Percentiles rank a stretch among this genome's conserved stretches.
phyloP scores from a whole-genome alignment of 23 tunicate genomes.

The Halocynthia aurantium region DNA sequence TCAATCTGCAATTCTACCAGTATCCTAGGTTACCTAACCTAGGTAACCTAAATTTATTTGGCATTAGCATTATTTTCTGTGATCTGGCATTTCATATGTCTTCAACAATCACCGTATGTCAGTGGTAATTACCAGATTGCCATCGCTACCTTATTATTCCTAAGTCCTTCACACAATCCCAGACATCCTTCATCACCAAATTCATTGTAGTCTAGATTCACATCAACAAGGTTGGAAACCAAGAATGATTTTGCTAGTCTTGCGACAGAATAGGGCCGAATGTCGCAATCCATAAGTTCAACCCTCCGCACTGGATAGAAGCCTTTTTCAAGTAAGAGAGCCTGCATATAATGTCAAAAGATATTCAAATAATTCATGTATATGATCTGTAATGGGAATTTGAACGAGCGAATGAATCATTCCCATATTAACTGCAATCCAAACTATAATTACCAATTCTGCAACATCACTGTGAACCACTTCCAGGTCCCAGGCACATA shows the following conservation, averaged over 20 bases:
- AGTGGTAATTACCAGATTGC: too few species aligned
- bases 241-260: slow-evolving; percentile 55
- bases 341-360: slow-evolving; percentile 18
- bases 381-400: too few species aligned
- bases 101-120: too few species aligned
- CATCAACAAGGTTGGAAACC: slow-evolving; percentile 46
- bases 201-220: slow-evolving; percentile 83
- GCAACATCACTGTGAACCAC: slow-evolving; percentile 48
- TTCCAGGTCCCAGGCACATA: slow-evolving; percentile 63
- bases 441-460: slow-evolving; percentile 34
- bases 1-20: too few species aligned
- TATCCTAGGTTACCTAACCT: too few species aligned
- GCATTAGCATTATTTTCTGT: too few species aligned
- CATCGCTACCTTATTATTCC: slow-evolving; percentile 52
- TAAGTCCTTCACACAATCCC: slow-evolving; percentile 57
- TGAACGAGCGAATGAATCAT: neutral
- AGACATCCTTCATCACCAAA: slow-evolving; percentile 86
- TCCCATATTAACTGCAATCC: neutral
- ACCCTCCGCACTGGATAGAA: slow-evolving; percentile 46
- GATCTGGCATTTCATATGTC: too few species aligned
- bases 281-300: slow-evolving; percentile 82
- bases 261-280: slow-evolving; percentile 51
- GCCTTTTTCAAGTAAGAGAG: slow-evolving; percentile 67
- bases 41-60: too few species aligned
- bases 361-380: too few species aligned